Conservation (phyloP, 2,797 vertebrate species). For the Sebastes wilsoni region DNA sequence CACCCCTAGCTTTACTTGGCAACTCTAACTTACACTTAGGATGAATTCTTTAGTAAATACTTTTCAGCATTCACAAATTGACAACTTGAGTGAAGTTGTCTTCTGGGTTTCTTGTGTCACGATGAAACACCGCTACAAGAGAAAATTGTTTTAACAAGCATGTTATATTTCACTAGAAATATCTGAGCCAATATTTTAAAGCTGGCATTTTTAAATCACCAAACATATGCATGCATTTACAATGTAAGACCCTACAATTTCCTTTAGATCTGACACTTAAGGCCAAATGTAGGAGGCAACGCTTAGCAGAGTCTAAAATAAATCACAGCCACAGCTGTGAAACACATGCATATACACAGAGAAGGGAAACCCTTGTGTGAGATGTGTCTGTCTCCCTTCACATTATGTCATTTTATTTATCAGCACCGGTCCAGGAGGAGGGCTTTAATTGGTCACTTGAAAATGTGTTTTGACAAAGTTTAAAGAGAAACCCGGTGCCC, state of each 20-base stretch:
- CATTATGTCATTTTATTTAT: slow-evolving; percentile 10
- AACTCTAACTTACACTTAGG: neutral
- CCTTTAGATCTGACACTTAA: neutral
- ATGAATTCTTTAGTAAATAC: neutral
- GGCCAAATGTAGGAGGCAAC: neutral
- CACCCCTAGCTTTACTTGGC: neutral
- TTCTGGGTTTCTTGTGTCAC: neutral
- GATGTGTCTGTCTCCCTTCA: neutral
- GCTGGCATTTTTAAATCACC: neutral
- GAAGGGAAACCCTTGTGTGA: neutral
- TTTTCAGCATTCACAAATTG: neutral
- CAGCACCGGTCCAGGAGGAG: slow-evolving; percentile 8
- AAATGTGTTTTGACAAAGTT: slow-evolving; percentile 56
- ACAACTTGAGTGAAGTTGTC: neutral
- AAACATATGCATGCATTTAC: neutral
- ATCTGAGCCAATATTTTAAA: neutral
- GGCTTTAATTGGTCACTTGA: slow-evolving; percentile 14
- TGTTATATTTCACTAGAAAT: neutral
- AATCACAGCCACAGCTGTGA: neutral
- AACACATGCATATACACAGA: neutral
- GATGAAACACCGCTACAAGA: neutral
- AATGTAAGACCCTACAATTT: neutral
- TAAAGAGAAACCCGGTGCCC: slow-evolving; percentile 20
- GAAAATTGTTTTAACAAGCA: neutral
- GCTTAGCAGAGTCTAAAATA: neutral